These are phyloP conservation scores for Limnephilus lunatus DNA, from an alignment of 2,888 invertebrate genomes.

Conservation along the genomic window DNA sequence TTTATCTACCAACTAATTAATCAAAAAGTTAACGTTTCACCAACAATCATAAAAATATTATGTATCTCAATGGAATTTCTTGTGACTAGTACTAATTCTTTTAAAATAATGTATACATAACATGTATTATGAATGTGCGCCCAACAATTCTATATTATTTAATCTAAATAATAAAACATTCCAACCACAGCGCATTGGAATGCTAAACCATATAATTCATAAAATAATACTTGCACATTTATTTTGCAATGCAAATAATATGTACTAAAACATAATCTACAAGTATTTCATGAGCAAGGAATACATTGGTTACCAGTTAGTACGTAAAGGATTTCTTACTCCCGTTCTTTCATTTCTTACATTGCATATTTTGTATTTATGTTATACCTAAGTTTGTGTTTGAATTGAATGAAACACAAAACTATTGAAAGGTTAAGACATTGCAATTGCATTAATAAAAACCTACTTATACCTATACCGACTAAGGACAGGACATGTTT, in stretches of 20 bases:
- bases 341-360: not conserved
- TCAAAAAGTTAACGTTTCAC: not conserved
- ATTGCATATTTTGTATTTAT: not conserved
- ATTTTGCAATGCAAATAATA: not conserved
- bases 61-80: not conserved
- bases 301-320: not conserved
- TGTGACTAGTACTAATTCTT: conserved; percentile 35
- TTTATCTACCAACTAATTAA: not conserved
- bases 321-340: not conserved
- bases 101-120: not conserved
- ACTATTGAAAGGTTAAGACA: not conserved
- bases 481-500: not conserved
- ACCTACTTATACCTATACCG: not conserved
- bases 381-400: not conserved
- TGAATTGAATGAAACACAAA: not conserved
- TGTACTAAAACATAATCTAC: not conserved
- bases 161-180: conserved; percentile 4
- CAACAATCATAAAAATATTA: not conserved
- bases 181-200: conserved; percentile 15
- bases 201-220: conserved; percentile 9
- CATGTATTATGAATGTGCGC: conserved; percentile 16
- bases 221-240: not conserved
- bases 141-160: not conserved
- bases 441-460: not conserved
- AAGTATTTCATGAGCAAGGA: not conserved